Percentiles rank a stretch among this genome's conserved stretches.
phyloP scores from a whole-genome alignment of 2,797 vertebrate species.

The Setipinna tenuifilis region DNA sequence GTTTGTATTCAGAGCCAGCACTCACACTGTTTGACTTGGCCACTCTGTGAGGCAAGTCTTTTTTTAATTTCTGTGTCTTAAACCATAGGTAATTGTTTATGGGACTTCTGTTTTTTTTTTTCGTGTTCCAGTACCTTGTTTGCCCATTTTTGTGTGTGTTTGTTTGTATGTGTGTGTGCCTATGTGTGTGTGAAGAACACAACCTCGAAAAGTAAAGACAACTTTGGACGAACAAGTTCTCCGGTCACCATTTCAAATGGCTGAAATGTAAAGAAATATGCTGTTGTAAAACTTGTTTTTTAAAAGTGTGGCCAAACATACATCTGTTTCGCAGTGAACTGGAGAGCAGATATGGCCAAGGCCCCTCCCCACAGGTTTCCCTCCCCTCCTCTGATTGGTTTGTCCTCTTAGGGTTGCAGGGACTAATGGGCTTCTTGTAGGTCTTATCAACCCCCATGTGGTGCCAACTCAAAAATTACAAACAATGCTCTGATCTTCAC shows the following conservation, averaged over 20 bases:
- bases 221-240: neutral
- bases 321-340: slow-evolving; percentile 1
- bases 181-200: neutral
- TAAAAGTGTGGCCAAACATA: neutral
- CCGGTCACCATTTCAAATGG: neutral
- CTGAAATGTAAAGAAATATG: neutral
- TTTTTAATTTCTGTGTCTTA: slow-evolving; percentile 3
- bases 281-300: slow-evolving; percentile 10
- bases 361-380: slow-evolving; percentile 12
- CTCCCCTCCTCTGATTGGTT: slow-evolving; percentile 35
- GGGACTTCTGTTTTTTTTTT: neutral
- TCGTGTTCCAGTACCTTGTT: neutral
- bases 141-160: neutral
- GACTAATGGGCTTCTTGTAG: neutral
- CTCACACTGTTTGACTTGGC: neutral
- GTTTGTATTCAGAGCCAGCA: neutral
- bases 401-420: neutral
- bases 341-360: slow-evolving; percentile 27
- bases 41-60: neutral
- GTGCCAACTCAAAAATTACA: neutral
- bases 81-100: slow-evolving; percentile 9
- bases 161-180: neutral
- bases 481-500: neutral
- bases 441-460: neutral
- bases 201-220: neutral